Conservation (phyloP, 2,113 vertebrate genomes). For the Myodes glareolus region DNA sequence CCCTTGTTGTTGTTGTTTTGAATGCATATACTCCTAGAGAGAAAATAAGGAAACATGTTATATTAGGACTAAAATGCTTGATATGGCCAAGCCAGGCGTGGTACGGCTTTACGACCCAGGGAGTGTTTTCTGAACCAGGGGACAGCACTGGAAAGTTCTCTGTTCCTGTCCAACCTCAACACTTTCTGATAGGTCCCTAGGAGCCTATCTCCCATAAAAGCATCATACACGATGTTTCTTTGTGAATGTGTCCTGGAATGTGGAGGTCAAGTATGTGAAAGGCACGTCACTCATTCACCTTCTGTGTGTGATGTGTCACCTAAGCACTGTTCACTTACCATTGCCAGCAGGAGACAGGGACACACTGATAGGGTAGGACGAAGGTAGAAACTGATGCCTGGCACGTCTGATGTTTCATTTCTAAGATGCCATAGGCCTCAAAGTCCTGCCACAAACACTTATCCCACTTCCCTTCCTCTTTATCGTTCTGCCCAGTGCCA, state of each 20-base stretch:
- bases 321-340: neutral
- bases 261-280: slow-evolving; percentile 17
- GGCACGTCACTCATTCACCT: neutral
- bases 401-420: neutral
- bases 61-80: slow-evolving; percentile 33
- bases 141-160: neutral
- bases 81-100: neutral
- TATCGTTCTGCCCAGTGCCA: neutral
- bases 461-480: neutral
- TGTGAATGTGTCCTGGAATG: neutral
- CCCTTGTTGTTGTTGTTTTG: slow-evolving; percentile 50
- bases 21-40: neutral
- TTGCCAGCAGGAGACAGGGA: neutral
- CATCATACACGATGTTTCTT: neutral
- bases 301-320: neutral
- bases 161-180: neutral
- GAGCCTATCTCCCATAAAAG: neutral
- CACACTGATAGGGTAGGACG: neutral
- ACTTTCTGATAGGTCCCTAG: neutral
- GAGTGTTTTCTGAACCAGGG: neutral
- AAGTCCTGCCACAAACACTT: neutral
- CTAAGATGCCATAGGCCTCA: neutral
- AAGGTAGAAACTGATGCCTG: neutral
- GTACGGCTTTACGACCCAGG: neutral
- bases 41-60: neutral